These are phyloP conservation scores for Lemur catta DNA, from an alignment of 2,797 vertebrate species.

Conservation along the genomic window DNA sequence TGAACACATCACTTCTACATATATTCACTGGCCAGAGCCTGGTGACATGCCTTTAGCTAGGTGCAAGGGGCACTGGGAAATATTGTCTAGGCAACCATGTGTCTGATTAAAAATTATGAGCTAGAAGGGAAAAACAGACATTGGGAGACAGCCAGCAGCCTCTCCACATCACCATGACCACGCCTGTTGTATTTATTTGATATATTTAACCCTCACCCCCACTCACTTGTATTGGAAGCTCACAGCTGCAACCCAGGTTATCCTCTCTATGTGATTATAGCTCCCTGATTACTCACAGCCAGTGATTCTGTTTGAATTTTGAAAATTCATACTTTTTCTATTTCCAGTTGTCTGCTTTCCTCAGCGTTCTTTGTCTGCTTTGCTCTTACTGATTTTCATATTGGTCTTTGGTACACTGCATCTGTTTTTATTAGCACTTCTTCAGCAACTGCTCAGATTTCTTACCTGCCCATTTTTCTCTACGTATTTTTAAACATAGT, in stretches of 20 bases:
- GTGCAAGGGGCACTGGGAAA: neutral
- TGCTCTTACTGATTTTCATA: neutral
- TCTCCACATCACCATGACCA: neutral
- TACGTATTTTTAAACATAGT: neutral
- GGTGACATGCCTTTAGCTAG: neutral
- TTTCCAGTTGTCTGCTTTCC: neutral
- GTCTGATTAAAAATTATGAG: neutral
- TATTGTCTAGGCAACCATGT: neutral
- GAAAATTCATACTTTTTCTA: neutral
- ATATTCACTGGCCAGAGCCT: neutral
- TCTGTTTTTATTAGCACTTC: neutral
- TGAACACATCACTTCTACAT: neutral
- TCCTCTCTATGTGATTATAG: neutral
- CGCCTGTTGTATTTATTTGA: neutral
- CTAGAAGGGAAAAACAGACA: neutral
- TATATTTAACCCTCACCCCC: neutral
- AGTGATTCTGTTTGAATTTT: neutral
- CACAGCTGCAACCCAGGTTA: neutral
- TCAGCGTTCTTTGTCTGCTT: neutral
- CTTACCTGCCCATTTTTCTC: neutral
- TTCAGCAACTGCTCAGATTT: slow-evolving; percentile 10
- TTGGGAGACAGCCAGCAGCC: neutral
- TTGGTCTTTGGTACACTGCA: neutral
- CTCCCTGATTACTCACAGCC: neutral
- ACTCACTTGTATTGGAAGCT: neutral